Conservation (phyloP, 2,888 invertebrate species). For the Hirtodrosophila alboralis region DNA sequence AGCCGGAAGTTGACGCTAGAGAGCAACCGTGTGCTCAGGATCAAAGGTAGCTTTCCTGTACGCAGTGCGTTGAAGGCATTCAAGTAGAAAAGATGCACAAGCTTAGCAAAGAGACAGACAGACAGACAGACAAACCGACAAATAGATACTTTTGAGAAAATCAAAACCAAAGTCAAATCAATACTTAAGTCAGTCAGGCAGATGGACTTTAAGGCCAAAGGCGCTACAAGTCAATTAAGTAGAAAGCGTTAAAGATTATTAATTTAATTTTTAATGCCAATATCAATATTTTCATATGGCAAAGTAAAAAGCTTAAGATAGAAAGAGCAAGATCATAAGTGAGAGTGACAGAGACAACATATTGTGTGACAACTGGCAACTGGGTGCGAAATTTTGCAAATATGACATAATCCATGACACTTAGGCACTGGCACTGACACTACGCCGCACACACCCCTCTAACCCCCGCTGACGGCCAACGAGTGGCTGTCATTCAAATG, state of each 20-base stretch:
- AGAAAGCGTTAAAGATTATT: conserved; percentile 60
- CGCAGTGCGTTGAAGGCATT: conserved; percentile 56
- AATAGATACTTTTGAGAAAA: conserved; percentile 23
- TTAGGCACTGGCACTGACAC: conserved; percentile 41
- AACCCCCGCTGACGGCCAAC: no score
- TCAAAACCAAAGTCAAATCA: conserved; percentile 50
- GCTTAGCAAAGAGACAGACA: conserved; percentile 29
- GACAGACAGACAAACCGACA: conserved; percentile 1
- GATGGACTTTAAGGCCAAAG: conserved; percentile 49
- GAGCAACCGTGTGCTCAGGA: conserved; percentile 18
- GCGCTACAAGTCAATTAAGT: conserved; percentile 65
- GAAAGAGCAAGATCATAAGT: not conserved
- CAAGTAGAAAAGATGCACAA: conserved; percentile 68
- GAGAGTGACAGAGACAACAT: conserved; percentile 2
- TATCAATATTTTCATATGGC: conserved; percentile 45
- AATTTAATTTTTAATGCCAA: conserved; percentile 71
- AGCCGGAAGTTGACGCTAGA: conserved; percentile 47
- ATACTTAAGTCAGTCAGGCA: conserved; percentile 26
- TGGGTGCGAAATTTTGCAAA: conserved; percentile 52
- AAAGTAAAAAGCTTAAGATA: conserved; percentile 25
- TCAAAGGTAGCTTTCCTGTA: conserved; percentile 50
- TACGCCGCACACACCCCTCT: not conserved
- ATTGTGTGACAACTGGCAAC: conserved; percentile 20
- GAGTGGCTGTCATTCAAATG: conserved; percentile 45
- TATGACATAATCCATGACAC: conserved; percentile 78